A percentile compares a stretch with the other conserved stretches of the same genome.
Evolutionary conservation across 1,140 invertebrate genomes (phyloP).

Genomic region (Mamestra configurata): DNA sequence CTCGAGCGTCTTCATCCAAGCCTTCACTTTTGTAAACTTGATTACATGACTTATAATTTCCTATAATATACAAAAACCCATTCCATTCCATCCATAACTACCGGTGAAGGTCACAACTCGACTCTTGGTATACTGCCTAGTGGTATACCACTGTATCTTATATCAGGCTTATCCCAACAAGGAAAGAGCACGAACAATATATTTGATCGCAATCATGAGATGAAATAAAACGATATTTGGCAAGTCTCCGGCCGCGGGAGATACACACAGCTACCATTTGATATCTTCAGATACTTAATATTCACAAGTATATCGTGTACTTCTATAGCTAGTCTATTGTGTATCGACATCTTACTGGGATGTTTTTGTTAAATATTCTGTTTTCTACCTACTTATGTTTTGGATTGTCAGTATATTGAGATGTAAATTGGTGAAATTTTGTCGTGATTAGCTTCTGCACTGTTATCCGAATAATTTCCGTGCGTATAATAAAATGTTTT

Average conservation of each 20-base stretch:
- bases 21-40: too few species aligned
- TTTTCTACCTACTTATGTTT: not conserved
- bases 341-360: constrained; percentile 9
- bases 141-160: constrained; percentile 3
- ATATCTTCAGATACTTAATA: constrained; percentile 18
- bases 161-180: constrained; percentile 14
- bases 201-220: constrained; percentile 42
- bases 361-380: constrained; percentile 24
- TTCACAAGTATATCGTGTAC: constrained; percentile 17
- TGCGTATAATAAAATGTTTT: too few species aligned
- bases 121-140: not conserved
- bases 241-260: not conserved
- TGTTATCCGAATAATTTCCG: too few species aligned
- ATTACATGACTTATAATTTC: too few species aligned
- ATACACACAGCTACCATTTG: not conserved
- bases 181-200: constrained; percentile 35
- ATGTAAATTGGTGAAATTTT: too few species aligned
- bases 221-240: constrained; percentile 28
- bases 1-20: too few species aligned
- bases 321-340: not conserved
- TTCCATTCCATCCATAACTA: not conserved
- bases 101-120: not conserved
- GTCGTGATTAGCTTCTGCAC: too few species aligned
- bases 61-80: not conserved
- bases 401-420: not conserved